Percentiles rank a stretch among this genome's conserved stretches.
Evolutionary conservation across 2,113 vertebrate genomes (phyloP).

Genomic region (Rhynchomys soricoides): DNA sequence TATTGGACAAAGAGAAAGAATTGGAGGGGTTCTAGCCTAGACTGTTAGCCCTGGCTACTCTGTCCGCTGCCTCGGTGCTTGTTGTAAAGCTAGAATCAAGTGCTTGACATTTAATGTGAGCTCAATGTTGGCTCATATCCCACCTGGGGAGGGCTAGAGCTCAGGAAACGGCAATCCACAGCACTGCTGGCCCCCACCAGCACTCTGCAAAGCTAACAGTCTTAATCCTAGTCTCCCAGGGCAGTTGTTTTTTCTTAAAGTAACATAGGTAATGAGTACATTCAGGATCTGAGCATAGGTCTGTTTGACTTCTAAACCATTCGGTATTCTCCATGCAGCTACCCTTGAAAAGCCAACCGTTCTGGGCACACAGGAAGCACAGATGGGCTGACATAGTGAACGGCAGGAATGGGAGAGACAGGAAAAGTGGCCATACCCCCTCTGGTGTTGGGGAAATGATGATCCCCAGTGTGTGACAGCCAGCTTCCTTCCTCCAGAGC

Average conservation of each 20-base stretch:
- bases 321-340: not conserved
- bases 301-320: slow-evolving; percentile 3
- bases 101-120: not conserved
- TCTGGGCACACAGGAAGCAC: not conserved
- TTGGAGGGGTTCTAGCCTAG: not conserved
- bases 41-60: not conserved
- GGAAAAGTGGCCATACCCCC: slow-evolving; percentile 79
- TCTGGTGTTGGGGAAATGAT: slow-evolving; percentile 81
- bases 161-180: not conserved
- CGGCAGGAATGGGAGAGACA: not conserved
- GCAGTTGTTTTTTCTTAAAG: not conserved
- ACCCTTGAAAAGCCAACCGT: slow-evolving; percentile 18
- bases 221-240: not conserved
- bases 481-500: slow-evolving; percentile 86
- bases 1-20: not conserved
- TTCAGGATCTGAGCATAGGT: not conserved
- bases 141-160: not conserved
- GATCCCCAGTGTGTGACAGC: slow-evolving; percentile 84
- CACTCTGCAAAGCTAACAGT: not conserved
- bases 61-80: not conserved
- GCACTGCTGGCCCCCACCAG: not conserved
- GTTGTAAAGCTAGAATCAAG: not conserved
- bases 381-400: not conserved
- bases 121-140: not conserved
- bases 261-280: not conserved